These are phyloP conservation scores for Petromus typicus DNA, from an alignment of 2,113 vertebrate genomes.

Conservation along the genomic window DNA sequence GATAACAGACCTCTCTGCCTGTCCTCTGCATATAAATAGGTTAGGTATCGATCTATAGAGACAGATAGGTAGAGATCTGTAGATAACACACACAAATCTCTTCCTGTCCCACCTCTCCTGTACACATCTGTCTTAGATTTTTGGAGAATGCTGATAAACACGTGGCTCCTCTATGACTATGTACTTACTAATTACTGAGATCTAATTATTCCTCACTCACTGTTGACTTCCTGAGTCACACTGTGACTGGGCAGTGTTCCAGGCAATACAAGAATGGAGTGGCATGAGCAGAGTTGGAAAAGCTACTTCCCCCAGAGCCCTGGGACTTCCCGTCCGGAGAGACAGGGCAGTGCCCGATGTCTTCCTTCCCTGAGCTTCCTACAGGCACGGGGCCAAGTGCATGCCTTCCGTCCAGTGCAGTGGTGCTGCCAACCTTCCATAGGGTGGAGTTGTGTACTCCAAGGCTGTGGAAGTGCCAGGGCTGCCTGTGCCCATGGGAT, in stretches of 20 bases:
- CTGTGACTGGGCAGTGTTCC: fast-evolving
- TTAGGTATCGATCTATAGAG: too few species aligned
- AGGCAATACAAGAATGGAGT: too few species aligned
- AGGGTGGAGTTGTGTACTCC: fast-evolving
- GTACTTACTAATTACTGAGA: not conserved
- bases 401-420: fast-evolving
- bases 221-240: not conserved
- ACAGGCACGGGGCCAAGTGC: fast-evolving
- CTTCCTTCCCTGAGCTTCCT: not conserved
- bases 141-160: not conserved
- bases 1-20: too few species aligned
- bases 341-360: not conserved
- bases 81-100: not conserved
- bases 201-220: not conserved
- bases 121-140: not conserved
- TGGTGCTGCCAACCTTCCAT: not conserved
- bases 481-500: not conserved
- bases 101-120: not conserved
- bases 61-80: too few species aligned
- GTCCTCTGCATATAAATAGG: too few species aligned
- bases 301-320: too few species aligned
- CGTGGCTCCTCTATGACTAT: not conserved
- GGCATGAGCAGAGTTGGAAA: not conserved
- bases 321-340: not conserved
- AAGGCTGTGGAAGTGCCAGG: not conserved